A percentile compares a stretch with the other conserved stretches of the same genome.
These are phyloP conservation scores for Microcebus griseorufus DNA, from an alignment of 2,113 vertebrate genomes.

Conservation along the genomic window DNA sequence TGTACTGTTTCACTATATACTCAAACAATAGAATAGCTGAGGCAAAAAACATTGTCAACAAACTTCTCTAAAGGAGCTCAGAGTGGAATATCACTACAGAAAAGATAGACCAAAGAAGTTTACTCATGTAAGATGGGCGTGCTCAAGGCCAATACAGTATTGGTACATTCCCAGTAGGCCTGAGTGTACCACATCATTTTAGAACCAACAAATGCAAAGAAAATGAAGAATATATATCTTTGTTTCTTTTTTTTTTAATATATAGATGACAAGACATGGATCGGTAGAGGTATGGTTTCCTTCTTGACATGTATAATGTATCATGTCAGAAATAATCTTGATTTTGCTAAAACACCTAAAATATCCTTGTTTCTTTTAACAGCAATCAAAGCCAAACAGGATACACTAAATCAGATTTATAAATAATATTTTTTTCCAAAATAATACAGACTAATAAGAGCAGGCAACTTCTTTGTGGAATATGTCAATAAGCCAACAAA, in stretches of 20 bases:
- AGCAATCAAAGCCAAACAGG: constrained; percentile 13
- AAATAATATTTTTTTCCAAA: neutral
- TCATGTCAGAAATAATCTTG: too few relatives aligned
- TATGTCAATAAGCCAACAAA: neutral
- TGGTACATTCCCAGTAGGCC: neutral
- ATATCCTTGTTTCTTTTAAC: constrained; percentile 2
- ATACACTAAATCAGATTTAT: neutral
- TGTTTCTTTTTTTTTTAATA: neutral
- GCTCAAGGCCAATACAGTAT: neutral
- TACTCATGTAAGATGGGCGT: neutral
- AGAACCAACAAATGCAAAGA: constrained; percentile 18
- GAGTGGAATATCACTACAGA: neutral
- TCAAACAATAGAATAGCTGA: neutral
- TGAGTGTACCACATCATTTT: neutral
- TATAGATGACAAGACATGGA: too few relatives aligned
- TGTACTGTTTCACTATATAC: neutral
- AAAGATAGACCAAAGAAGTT: constrained; percentile 4
- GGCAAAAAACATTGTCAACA: neutral
- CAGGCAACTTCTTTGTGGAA: neutral
- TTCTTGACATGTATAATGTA: too few relatives aligned
- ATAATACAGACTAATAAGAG: constrained; percentile 11
- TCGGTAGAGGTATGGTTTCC: too few relatives aligned
- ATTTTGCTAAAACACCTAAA: too few relatives aligned
- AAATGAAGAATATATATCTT: neutral
- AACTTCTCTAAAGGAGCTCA: constrained; percentile 3